Conservation (phyloP, 2,113 vertebrate species). For the Orientallactaga bullata region DNA sequence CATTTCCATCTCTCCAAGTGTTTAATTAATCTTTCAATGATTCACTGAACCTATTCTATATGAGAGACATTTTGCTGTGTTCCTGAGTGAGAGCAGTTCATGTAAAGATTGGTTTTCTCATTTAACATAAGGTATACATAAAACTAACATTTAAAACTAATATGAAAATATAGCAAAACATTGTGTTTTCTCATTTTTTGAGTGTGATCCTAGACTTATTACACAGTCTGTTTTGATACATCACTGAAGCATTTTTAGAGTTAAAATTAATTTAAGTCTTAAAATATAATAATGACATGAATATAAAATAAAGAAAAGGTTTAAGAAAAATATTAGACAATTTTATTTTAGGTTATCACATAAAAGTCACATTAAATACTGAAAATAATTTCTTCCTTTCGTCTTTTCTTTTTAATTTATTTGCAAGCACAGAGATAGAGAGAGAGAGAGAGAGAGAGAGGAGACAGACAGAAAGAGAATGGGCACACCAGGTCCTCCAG, state of each 20-base stretch:
- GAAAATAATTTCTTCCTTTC: not conserved
- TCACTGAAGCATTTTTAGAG: not conserved
- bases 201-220: not conserved
- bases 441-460: too few species aligned
- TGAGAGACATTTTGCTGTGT: not conserved
- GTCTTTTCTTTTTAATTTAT: too few species aligned
- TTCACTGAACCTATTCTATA: not conserved
- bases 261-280: too few species aligned
- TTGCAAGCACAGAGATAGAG: too few species aligned
- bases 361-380: not conserved
- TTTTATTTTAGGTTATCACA: constrained; percentile 25
- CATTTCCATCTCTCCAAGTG: not conserved
- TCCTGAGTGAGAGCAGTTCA: not conserved
- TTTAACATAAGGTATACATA: not conserved
- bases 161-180: not conserved
- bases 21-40: not conserved
- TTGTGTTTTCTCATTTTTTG: not conserved
- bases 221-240: not conserved
- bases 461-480: too few species aligned
- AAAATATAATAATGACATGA: not conserved
- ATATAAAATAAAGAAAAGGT: not conserved
- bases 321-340: not conserved
- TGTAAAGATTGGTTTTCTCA: not conserved
- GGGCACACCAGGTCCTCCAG: too few species aligned
- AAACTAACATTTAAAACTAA: not conserved